Conservation (phyloP, 2,797 vertebrate species). For the Semotilus atromaculatus region DNA sequence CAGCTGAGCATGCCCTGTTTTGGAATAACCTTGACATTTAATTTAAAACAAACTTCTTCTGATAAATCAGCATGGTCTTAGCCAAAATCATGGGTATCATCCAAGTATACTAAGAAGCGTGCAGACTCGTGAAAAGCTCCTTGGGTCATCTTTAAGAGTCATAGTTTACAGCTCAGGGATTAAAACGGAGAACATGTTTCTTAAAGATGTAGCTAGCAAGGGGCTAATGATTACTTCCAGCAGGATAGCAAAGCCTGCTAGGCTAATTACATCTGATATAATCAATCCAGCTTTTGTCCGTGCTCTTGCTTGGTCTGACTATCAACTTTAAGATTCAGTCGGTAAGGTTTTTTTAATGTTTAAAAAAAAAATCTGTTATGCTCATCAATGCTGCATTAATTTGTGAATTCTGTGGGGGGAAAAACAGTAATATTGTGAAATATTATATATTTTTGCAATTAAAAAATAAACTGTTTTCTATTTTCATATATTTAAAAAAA, state of each 20-base stretch:
- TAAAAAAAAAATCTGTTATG: background rate
- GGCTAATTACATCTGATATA: conserved; percentile 63
- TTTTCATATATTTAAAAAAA: no score
- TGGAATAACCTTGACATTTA: conserved; percentile 44
- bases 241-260: conserved; percentile 52
- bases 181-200: conserved; percentile 56
- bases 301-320: conserved; percentile 12
- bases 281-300: conserved; percentile 52
- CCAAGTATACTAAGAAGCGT: conserved; percentile 19
- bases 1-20: conserved; percentile 39
- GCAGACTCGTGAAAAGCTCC: conserved; percentile 11
- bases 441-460: background rate
- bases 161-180: conserved; percentile 52
- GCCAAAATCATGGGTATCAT: conserved; percentile 40
- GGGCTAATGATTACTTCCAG: conserved; percentile 65
- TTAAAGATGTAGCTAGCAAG: conserved; percentile 56
- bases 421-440: background rate
- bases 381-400: background rate
- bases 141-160: conserved; percentile 45
- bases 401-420: background rate
- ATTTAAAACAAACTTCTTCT: conserved; percentile 44
- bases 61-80: conserved; percentile 33
- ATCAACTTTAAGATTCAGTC: conserved; percentile 14
- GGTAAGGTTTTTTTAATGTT: background rate
- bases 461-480: no score